Base-by-base conservation (phyloP, 2,797 vertebrate species). In the Dermochelys coriacea region DNA sequence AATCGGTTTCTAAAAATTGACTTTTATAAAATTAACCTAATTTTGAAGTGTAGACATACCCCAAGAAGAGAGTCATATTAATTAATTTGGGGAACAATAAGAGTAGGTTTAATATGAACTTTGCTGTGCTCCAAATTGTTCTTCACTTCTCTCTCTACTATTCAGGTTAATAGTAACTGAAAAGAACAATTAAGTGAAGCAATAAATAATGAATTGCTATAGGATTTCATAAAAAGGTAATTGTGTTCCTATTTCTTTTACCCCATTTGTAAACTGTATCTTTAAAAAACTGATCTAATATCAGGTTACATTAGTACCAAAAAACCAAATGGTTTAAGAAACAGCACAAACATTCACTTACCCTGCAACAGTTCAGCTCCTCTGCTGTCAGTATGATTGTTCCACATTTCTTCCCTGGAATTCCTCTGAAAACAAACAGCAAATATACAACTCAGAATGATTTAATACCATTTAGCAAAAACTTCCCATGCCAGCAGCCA, bases 281-380 rank as follows among this genome's bases (percentile, higher is more conserved):
- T 80, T 29, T 74, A 50, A 82, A 23, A 84, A 47, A 23, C 25
- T 34, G 49, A 3, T 41, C 25, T 47, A 77, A 71, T 71, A 71
- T 71, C 27, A 47, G 45, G 49, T 77, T 45, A 77, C 4, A 21
- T 29, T 77, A 49, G 45, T 18, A 77, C 14, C 45, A 49, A 15
- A 94, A 88, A 90, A 89, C 49, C 1, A 77, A 45, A 59, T 64
- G 75, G 8, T 10, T 57, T 77, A n/a, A 91, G 87, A 91, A 90
- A 78, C 37, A 57, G 89, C 37, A 31, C 59, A 84, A 59, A 91
- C 34, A 81, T 85, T 75, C 78, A 98, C 99, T 99, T 97, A 99
- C 99, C 97, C 99, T 98, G 98, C 99, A 99, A 97, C 99, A 99
- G 94, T 98, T 99, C 52, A 99, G 97, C 90, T 99, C 99, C 95